Evolutionary conservation across 2,113 vertebrate genomes (phyloP), one percentile per base, ranked within the genome.

Genomic region (Oncorhynchus tshawytscha): DNA sequence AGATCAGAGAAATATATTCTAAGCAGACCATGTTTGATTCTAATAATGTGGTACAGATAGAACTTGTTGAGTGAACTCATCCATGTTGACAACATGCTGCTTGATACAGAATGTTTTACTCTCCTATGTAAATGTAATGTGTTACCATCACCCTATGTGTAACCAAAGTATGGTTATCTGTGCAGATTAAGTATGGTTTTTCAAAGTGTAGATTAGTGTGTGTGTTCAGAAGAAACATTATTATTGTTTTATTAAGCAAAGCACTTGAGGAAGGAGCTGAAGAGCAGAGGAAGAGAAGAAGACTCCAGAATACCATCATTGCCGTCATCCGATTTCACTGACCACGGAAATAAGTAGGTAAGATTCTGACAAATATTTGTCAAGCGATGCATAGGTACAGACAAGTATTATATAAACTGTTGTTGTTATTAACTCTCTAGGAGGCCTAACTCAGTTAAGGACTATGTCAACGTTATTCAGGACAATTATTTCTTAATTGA

Each of bases 221-320:
- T 11, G 9, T 45, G 39, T 45, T 45, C 39, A 45, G 9, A 45
- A 45, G 18, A n/a, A 29, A n/a, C 62, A 24, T 65, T 5, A 9
- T 68, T 75, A 79, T 54, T 82, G 57, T 78, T 27, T 86, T 85
- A 76, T 84, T 57, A 87, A 85, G 80, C 84, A 67, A 92, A 90
- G 86, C 76, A 88, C 66, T 77, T 73, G 72, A 90, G 90, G 82
- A 89, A 82, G 68, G 88, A 90, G 59, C 82, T 79, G 81, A 91
- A 86, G 82, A 90, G 59, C 82, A 82, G 82, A 91, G 87, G 82
- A 91, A 89, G 83, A 70, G 67, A 51, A 72, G 89, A 90, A 64
- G 79, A 85, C 62, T 84, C 83, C 80, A 92, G 89, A 89, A 90
- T 90, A 84, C 82, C 86, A 86, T 80, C 87, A 80, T 88, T 92